Percentiles rank a stretch among this genome's conserved stretches.
Conservation (phyloP, 2,113 vertebrate species). For the Odontesthes bonariensis region DNA sequence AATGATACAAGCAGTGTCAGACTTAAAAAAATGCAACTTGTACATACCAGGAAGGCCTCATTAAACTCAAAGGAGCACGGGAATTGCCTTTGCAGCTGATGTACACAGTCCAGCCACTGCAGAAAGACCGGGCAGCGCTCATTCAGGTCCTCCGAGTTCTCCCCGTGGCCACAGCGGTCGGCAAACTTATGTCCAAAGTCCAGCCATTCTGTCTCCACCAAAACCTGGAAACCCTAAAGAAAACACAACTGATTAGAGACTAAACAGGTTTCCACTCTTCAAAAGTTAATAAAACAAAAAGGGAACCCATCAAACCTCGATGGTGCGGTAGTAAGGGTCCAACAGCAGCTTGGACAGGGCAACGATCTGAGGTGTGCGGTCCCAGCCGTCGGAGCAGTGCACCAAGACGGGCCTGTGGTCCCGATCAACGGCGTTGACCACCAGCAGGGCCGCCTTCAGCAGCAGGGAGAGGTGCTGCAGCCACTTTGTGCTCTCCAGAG, state of each 20-base stretch:
- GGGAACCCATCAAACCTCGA: constrained; percentile 83
- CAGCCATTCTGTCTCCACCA: constrained; percentile 97
- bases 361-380: constrained; percentile 96
- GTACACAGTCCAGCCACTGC: constrained; percentile 99
- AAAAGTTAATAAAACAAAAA: background rate
- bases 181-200: constrained; percentile 99
- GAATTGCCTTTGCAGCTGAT: constrained; percentile 99
- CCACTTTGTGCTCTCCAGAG: constrained; percentile 97
- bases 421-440: constrained; percentile 92
- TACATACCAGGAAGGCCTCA: constrained; percentile 97
- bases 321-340: constrained; percentile 96
- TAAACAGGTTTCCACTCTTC: background rate
- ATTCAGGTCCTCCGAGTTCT: constrained; percentile 95
- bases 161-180: constrained; percentile 96
- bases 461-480: constrained; percentile 96
- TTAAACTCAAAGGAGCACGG: constrained; percentile 99
- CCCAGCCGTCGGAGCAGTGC: constrained; percentile 99
- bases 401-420: constrained; percentile 94
- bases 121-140: constrained; percentile 98
- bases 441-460: constrained; percentile 92
- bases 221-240: constrained; percentile 94
- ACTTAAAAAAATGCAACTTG: background rate
- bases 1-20: background rate
- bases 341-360: constrained; percentile 95
- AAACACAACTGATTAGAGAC: background rate